phyloP scores from a whole-genome alignment of 2,797 vertebrate genomes.

The Lithobates pipiens region DNA sequence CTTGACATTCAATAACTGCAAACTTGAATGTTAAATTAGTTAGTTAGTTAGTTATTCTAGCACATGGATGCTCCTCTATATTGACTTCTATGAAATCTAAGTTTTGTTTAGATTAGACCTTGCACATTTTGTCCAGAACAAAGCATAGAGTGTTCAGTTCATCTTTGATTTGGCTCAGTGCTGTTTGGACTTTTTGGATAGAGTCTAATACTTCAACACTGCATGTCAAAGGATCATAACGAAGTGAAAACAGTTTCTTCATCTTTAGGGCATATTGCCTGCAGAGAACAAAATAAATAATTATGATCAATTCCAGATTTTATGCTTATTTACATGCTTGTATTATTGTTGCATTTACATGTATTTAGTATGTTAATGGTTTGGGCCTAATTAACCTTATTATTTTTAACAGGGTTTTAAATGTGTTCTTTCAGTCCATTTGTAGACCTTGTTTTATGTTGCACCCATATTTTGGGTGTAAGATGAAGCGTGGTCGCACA shows the following conservation, averaged over 20 bases:
- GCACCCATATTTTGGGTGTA: too few relatives aligned
- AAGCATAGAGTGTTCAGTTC: slow-evolving; percentile 79
- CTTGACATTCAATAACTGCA: background rate
- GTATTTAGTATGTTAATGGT: too few relatives aligned
- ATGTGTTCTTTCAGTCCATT: too few relatives aligned
- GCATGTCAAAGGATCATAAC: slow-evolving; percentile 80
- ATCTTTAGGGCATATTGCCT: slow-evolving; percentile 81
- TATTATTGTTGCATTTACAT: too few relatives aligned
- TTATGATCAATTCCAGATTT: background rate
- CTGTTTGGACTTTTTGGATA: slow-evolving; percentile 77
- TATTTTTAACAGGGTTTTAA: too few relatives aligned
- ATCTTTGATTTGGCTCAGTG: slow-evolving; percentile 75
- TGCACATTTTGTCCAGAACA: slow-evolving; percentile 78
- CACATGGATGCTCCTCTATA: background rate
- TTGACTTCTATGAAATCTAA: background rate
- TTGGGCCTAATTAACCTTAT: too few relatives aligned
- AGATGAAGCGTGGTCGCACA: too few relatives aligned
- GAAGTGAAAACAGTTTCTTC: slow-evolving; percentile 79
- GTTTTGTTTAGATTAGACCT: background rate
- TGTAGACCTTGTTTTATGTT: too few relatives aligned
- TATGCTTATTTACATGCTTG: background rate
- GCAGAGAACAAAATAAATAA: background rate
- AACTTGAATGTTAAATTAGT: too few relatives aligned
- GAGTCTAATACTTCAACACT: slow-evolving; percentile 79
- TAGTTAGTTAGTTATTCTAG: background rate